Evolutionary conservation across 1,140 invertebrate genomes (phyloP), one percentile per base, ranked within the genome.

Genomic region (Bombus sibiricus): DNA sequence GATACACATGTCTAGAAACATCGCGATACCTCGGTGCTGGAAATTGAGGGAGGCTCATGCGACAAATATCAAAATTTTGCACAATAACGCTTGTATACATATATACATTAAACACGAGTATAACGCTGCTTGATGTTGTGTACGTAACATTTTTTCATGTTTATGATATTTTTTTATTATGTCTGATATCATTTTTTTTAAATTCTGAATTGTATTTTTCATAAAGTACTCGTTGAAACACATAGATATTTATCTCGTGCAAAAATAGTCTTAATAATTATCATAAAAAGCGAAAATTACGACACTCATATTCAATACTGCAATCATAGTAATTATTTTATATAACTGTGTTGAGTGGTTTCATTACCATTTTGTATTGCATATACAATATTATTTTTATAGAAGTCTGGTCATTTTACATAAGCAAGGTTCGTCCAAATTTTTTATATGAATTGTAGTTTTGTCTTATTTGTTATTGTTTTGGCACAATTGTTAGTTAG

Each of bases 1-100:
- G 34, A 22, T 59, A 15, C 3, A 10, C 13, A n/a, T 71, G 73
- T 92, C 91, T 91, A 92, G 92, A 92, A 92, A 75, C 88, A 47
- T 92, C 92, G 78, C 37, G 91, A 92, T 78, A 62, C 53, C 39
- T 88, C 73, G 53, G 13, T 57, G 32, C 28, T 37, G 34, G 53
- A 32, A 62, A 74, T 82, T 74, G 75, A 78, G 39, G 39, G 22
- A 84, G 18, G 82, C n/a, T 39, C 47, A 80, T 80, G 39, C 43
- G 64, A 57, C 32, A 80, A 80, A 85, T 47, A 37, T 13, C 18
- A 53, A 72, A 80, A 80, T 73, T 72, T 79, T 32, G 4, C 32
- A 37, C 8, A 57, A 59, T 72, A 22, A 71, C 37, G 5, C 13
- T 18, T 32, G 3, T 47, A 80, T 62, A 28, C 34, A 47, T 47